These are phyloP conservation scores for Aphelinus certus DNA, from an alignment of 1,140 invertebrate genomes.

Conservation along the genomic window DNA sequence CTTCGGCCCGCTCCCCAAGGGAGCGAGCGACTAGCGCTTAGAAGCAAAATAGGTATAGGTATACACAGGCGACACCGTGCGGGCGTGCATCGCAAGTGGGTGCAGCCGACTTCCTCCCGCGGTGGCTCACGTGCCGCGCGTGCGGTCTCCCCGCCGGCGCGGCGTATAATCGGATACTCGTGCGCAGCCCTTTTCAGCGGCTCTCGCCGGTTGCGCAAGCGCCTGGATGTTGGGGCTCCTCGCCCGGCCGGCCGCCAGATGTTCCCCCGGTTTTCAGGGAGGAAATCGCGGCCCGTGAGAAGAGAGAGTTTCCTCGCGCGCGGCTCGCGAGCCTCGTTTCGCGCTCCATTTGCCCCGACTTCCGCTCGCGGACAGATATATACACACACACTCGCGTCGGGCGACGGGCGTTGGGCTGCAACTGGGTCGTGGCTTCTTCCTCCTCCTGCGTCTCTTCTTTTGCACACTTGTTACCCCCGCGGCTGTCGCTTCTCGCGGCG, in stretches of 20 bases:
- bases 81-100: not conserved
- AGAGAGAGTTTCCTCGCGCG: too few species aligned
- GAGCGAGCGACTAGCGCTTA: not conserved
- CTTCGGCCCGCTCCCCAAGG: too few species aligned
- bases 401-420: not conserved
- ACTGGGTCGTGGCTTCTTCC: not conserved
- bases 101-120: slow-evolving; percentile 10
- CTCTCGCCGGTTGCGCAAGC: slow-evolving; percentile 43
- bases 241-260: slow-evolving; percentile 16
- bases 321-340: not conserved
- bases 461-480: not conserved
- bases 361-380: slow-evolving; percentile 20
- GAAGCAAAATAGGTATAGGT: slow-evolving; percentile 8
- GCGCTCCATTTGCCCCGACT: slow-evolving; percentile 27
- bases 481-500: too few species aligned
- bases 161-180: slow-evolving; percentile 35
- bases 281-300: too few species aligned
- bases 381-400: not conserved
- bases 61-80: not conserved
- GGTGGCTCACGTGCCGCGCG: not conserved
- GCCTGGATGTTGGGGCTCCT: slow-evolving; percentile 26
- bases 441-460: slow-evolving; percentile 22
- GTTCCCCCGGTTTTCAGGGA: slow-evolving; percentile 12
- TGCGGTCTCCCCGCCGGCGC: slow-evolving; percentile 10
- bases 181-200: slow-evolving; percentile 9